phyloP scores from a whole-genome alignment of 92 coral and sea anemone species.

The Porites rus region DNA sequence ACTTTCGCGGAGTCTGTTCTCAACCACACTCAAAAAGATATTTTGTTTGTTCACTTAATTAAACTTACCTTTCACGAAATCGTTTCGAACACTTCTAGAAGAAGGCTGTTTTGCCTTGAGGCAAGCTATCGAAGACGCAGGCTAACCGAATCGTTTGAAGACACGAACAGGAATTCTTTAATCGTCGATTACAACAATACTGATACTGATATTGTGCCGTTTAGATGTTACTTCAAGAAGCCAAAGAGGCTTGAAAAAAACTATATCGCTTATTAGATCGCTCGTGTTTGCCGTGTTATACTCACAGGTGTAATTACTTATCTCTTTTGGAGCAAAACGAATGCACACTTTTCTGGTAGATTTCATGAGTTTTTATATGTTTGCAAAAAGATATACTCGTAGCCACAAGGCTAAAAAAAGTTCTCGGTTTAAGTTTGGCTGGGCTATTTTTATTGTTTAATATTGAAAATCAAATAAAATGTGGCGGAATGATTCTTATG shows the following conservation, averaged over 20 bases:
- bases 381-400: not conserved
- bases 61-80: slow-evolving; percentile 24
- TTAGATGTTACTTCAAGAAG: slow-evolving; percentile 25
- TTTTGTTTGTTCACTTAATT: not conserved
- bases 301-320: not conserved
- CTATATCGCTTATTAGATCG: slow-evolving; percentile 32
- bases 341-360: not conserved
- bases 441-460: slow-evolving; percentile 2
- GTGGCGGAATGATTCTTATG: not conserved
- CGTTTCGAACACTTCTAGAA: not conserved
- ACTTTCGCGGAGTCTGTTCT: not conserved
- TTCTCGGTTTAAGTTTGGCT: not conserved
- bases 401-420: not conserved
- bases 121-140: slow-evolving; percentile 21
- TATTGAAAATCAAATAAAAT: not conserved
- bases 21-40: not conserved
- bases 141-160: slow-evolving; percentile 19
- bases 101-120: slow-evolving; percentile 13
- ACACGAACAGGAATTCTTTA: slow-evolving; percentile 15
- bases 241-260: slow-evolving; percentile 10
- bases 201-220: slow-evolving; percentile 35
- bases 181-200: slow-evolving; percentile 19
- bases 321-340: not conserved
- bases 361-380: not conserved
- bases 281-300: not conserved